phyloP scores from a whole-genome alignment of 2,113 vertebrate genomes.

The Diphyllodes magnificus region DNA sequence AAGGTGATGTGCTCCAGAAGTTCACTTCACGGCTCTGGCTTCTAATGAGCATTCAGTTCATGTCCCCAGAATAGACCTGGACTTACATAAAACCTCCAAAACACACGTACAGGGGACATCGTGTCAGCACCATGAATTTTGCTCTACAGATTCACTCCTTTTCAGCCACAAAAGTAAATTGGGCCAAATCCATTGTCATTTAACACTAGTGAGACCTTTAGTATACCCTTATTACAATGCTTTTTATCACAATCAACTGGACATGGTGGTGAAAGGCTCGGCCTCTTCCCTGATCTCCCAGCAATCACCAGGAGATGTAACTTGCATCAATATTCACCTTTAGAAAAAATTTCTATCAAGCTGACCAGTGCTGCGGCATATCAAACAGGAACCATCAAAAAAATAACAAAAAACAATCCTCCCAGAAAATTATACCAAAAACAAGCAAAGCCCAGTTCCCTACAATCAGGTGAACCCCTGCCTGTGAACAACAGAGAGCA shows the following conservation, averaged over 20 bases:
- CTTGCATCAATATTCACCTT: not conserved
- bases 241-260: not conserved
- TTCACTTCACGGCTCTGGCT: not conserved
- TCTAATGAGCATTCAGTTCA: not conserved
- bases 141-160: not conserved
- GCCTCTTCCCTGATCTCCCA: not conserved
- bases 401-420: not conserved
- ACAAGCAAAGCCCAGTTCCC: not conserved
- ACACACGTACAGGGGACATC: rapidly evolving
- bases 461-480: not conserved
- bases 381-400: not conserved
- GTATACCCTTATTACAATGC: not conserved
- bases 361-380: not conserved
- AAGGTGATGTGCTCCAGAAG: not conserved
- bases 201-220: not conserved
- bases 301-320: not conserved
- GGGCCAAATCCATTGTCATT: not conserved
- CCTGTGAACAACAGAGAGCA: not conserved
- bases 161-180: not conserved
- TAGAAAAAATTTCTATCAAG: not conserved
- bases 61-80: not conserved
- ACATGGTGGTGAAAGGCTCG: not conserved
- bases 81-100: not conserved
- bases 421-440: not conserved
- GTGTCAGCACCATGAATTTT: not conserved